Conservation (phyloP, 2,113 vertebrate genomes). For the Vicugna pacos region DNA sequence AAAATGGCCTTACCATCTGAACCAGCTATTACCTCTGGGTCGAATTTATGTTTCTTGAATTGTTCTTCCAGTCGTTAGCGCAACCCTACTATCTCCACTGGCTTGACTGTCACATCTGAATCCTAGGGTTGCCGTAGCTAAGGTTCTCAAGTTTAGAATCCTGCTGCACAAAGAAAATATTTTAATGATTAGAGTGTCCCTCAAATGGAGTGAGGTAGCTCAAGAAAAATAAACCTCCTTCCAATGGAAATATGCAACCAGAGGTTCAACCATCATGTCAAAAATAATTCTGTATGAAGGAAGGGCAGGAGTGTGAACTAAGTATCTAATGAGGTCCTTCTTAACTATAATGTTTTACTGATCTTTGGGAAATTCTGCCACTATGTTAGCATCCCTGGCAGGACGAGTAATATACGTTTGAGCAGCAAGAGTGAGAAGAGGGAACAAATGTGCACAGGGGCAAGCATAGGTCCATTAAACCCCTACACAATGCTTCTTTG, state of each 20-base stretch:
- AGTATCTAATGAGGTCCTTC: not conserved
- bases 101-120: not conserved
- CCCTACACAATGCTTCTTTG: not conserved
- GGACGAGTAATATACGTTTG: not conserved
- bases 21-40: not conserved
- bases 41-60: conserved; percentile 9
- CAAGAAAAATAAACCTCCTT: conserved; percentile 14
- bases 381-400: not conserved
- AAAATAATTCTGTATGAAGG: not conserved
- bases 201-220: conserved; percentile 27
- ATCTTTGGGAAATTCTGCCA: not conserved
- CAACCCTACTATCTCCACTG: not conserved
- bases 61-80: not conserved
- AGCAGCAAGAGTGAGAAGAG: not conserved
- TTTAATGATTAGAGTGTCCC: not conserved
- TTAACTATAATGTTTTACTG: not conserved
- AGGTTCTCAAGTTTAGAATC: not conserved
- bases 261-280: not conserved
- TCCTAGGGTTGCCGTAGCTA: not conserved
- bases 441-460: not conserved
- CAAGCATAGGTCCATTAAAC: not conserved
- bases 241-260: not conserved
- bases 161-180: not conserved
- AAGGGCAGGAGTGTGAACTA: not conserved
- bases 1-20: not conserved